Conservation (phyloP, 2,888 invertebrate species). For the Cantharis rufa region DNA sequence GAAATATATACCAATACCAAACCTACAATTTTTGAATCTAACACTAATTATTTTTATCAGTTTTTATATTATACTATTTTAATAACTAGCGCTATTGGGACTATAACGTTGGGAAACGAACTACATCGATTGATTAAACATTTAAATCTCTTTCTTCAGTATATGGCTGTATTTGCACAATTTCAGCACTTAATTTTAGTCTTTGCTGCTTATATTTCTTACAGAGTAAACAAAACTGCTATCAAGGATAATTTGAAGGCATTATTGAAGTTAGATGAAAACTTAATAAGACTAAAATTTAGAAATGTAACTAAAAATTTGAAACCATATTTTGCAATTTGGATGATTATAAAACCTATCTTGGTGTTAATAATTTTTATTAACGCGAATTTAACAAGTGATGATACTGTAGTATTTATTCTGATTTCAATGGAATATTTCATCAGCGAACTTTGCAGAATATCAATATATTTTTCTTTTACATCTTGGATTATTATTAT, state of each 20-base stretch:
- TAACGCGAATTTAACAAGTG: background rate
- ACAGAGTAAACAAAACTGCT: background rate
- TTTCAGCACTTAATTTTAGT: background rate
- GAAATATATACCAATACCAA: background rate
- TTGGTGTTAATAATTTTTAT: background rate
- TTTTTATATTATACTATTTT: background rate
- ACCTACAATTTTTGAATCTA: background rate
- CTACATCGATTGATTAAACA: background rate
- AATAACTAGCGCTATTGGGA: background rate
- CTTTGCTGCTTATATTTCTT: background rate
- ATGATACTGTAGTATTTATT: background rate
- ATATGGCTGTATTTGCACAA: background rate
- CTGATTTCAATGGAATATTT: background rate
- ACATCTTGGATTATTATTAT: background rate
- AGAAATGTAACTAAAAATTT: background rate
- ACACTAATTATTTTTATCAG: background rate
- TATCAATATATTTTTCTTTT: background rate
- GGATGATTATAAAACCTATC: background rate
- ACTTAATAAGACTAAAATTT: background rate
- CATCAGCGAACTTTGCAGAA: background rate
- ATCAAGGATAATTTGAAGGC: background rate
- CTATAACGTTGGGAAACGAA: background rate
- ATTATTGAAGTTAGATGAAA: background rate
- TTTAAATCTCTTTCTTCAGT: background rate
- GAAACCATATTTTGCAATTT: background rate